These are phyloP conservation scores for Holocentrus rufus DNA, from an alignment of 2,797 vertebrate genomes.

Conservation along the genomic window DNA sequence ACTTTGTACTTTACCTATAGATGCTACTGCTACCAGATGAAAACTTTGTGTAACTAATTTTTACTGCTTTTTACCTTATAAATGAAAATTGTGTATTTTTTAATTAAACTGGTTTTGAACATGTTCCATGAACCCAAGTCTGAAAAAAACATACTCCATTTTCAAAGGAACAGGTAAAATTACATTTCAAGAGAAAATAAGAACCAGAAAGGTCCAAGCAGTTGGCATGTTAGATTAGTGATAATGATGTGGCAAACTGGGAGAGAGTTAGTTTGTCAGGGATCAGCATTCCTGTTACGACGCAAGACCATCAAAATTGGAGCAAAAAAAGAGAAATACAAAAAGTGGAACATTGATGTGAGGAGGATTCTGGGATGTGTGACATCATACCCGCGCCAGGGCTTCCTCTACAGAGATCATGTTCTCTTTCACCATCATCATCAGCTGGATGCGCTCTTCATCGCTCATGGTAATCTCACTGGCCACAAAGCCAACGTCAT, in stretches of 20 bases:
- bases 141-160: too few relatives aligned
- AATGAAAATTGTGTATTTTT: too few relatives aligned
- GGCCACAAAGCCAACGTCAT: conserved; percentile 95
- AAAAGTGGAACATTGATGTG: not conserved
- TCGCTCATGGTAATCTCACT: conserved; percentile 99
- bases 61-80: too few relatives aligned
- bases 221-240: too few relatives aligned
- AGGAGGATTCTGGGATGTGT: not conserved
- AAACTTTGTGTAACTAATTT: not conserved
- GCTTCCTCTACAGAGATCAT: conserved; percentile 99
- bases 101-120: too few relatives aligned
- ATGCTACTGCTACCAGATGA: not conserved
- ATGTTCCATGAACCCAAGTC: too few relatives aligned
- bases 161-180: too few relatives aligned
- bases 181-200: too few relatives aligned
- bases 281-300: too few relatives aligned
- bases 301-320: not conserved
- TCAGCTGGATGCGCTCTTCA: conserved; percentile 97
- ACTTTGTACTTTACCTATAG: not conserved
- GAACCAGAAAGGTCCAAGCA: too few relatives aligned
- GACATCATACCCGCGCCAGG: conserved; percentile 88
- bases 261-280: too few relatives aligned
- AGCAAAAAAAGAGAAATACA: not conserved
- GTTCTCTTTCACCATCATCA: conserved; percentile 99
- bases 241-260: too few relatives aligned